Percentiles rank a stretch among this genome's conserved stretches.
These are phyloP conservation scores for Psittacula echo DNA, from an alignment of 2,797 vertebrate genomes.

Conservation along the genomic window DNA sequence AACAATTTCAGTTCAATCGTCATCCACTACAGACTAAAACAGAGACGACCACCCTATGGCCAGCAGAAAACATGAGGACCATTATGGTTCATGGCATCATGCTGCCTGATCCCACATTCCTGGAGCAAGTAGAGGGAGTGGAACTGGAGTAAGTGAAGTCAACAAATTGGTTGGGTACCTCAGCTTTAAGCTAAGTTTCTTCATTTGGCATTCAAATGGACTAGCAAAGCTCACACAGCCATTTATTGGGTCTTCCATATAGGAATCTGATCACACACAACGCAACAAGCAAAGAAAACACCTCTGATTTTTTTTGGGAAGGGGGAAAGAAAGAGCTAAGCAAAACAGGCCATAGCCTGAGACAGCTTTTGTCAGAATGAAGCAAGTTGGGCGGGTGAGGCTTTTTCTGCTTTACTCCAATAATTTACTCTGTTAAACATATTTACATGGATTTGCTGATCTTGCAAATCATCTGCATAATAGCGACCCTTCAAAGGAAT, in stretches of 20 bases:
- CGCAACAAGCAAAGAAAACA: not conserved
- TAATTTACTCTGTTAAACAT: not conserved
- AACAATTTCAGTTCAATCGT: not conserved
- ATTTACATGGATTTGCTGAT: not conserved
- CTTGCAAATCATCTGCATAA: not conserved
- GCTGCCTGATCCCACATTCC: not conserved
- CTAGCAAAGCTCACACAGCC: not conserved
- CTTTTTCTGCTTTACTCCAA: not conserved
- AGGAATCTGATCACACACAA: not conserved
- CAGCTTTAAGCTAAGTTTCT: not conserved
- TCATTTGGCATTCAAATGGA: not conserved
- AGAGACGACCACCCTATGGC: not conserved
- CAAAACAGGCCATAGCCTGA: not conserved
- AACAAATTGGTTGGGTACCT: not conserved
- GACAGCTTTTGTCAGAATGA: not conserved
- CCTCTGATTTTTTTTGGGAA: not conserved
- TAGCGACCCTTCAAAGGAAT: not conserved
- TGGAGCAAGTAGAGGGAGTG: not conserved
- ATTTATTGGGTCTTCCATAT: not conserved
- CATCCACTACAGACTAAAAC: not conserved
- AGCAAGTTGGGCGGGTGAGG: not conserved
- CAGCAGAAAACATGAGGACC: not conserved
- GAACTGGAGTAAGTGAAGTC: not conserved
- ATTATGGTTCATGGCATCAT: not conserved
- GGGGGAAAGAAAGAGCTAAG: not conserved